Base-by-base conservation (phyloP, 1,140 invertebrate genomes). In the Drosophila funebris region DNA sequence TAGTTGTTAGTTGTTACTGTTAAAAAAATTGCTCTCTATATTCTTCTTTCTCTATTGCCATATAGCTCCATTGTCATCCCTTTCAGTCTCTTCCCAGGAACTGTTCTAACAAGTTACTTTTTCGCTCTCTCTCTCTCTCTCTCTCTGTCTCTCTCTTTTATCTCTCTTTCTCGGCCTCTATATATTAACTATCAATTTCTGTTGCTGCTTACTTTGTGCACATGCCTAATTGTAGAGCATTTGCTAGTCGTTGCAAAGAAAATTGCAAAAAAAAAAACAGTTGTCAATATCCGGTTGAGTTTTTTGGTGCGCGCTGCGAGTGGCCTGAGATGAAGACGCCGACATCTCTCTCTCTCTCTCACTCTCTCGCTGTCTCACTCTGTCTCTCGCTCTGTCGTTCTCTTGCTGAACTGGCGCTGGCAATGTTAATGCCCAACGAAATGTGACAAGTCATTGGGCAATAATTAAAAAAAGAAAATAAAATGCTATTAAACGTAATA, bases 391-490 rank as follows among this genome's bases (percentile, higher is more conserved):
- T 3, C 11, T 36, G 11, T 36, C 31, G 4, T 33, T 33, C 9
- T 33, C 11, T 33, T 9, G 9, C 33, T 36, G 33, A 41, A 44
- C 52, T 57, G 71, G 37, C 57, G 50, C 54, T 74, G 79, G 33
- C 73, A 50, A 20, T 74, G 53, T 69, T 63, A 70, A 57, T 70
- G 72, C 67, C 68, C 60, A 37, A 46, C 74, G 62, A 82, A 88
- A 78, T 78, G 83, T 88, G 83, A 82, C 79, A 88, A 88, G 83
- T 88, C 83, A 88, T 88, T 88, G 84, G 60, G 62, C 83, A 88
- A 88, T 89, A 88, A 88, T 88, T 88, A 88, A 88, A 88, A 88
- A 88, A 69, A 31, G 71, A 82, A 88, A 83, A 87, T 83, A 88
- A 78, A 88, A 88, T 72, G 83, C 83, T 70, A 76, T 71, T 74